Percentiles rank a stretch among this genome's conserved stretches.
These are phyloP conservation scores for Burhinus oedicnemus DNA, from an alignment of 2,113 vertebrate genomes.

Conservation along the genomic window DNA sequence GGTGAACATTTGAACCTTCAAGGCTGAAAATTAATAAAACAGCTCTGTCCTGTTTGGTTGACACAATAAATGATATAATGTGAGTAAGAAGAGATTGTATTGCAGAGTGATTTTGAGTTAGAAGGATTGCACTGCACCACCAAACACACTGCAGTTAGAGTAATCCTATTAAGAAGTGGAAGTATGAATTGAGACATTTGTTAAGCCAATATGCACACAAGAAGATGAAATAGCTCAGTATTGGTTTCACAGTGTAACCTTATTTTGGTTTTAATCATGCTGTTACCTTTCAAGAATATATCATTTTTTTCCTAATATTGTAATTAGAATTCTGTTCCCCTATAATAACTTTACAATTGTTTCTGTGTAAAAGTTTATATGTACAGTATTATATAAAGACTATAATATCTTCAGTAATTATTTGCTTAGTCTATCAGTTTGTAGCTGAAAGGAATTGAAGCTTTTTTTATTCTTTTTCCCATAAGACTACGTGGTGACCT, in stretches of 20 bases:
- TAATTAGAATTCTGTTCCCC: not conserved
- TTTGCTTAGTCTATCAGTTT: not conserved
- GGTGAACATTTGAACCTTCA: not conserved
- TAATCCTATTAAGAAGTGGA: conserved; percentile 4
- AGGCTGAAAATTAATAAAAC: not conserved
- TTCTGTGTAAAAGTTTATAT: not conserved
- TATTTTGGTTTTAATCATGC: not conserved
- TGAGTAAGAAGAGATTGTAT: not conserved
- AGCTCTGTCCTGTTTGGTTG: not conserved
- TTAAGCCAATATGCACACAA: not conserved
- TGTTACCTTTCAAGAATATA: not conserved
- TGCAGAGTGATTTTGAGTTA: not conserved
- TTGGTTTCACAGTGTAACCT: not conserved
- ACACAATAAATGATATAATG: not conserved
- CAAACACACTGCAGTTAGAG: not conserved
- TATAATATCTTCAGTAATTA: not conserved
- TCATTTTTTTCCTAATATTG: not conserved
- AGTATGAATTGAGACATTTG: not conserved
- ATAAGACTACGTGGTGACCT: not conserved
- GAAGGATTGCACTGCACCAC: not conserved
- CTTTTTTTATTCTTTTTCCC: not conserved
- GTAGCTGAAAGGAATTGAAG: not conserved
- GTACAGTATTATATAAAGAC: not conserved
- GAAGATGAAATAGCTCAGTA: not conserved
- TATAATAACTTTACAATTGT: not conserved